Percentiles rank a stretch among this genome's conserved stretches.
These are phyloP conservation scores for Diorhabda elongata DNA, from an alignment of 1,140 invertebrate genomes.

Conservation along the genomic window DNA sequence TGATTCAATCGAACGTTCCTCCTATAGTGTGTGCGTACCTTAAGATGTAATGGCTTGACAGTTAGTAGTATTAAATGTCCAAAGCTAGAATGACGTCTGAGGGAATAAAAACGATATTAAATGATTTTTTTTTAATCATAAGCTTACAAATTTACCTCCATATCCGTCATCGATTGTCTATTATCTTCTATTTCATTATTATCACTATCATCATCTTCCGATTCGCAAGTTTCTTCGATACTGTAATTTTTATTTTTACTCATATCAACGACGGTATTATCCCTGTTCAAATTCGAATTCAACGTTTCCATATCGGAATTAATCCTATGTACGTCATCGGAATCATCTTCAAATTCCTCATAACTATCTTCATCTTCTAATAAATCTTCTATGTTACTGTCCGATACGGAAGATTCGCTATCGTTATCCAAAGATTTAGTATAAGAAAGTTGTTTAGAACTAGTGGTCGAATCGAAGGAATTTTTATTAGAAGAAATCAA, in stretches of 20 bases:
- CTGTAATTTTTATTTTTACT: slow-evolving; percentile 24
- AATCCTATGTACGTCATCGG: slow-evolving; percentile 33
- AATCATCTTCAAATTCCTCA: slow-evolving; percentile 47
- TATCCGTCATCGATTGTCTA: slow-evolving; percentile 22
- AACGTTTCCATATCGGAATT: slow-evolving; percentile 17
- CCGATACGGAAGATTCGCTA: slow-evolving; percentile 49
- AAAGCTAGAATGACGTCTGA: too few species aligned
- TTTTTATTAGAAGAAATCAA: slow-evolving; percentile 31
- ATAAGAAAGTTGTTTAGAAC: slow-evolving; percentile 45
- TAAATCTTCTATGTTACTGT: slow-evolving; percentile 47
- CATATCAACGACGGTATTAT: neutral
- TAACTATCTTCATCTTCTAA: slow-evolving; percentile 46
- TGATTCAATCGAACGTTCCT: too few species aligned
- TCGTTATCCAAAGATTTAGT: slow-evolving; percentile 49
- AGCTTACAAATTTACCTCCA: neutral
- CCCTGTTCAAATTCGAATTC: neutral
- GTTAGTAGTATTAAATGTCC: too few species aligned
- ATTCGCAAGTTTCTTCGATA: slow-evolving; percentile 42
- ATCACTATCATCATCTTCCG: slow-evolving; percentile 36
- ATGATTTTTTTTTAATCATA: too few species aligned
- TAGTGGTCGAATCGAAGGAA: slow-evolving; percentile 44
- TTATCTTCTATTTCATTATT: slow-evolving; percentile 23
- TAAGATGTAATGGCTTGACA: too few species aligned
- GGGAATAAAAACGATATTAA: too few species aligned
- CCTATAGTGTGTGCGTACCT: too few species aligned